phyloP scores from a whole-genome alignment of 92 coral and sea anemone genomes.

The Zoanthus gigantus region DNA sequence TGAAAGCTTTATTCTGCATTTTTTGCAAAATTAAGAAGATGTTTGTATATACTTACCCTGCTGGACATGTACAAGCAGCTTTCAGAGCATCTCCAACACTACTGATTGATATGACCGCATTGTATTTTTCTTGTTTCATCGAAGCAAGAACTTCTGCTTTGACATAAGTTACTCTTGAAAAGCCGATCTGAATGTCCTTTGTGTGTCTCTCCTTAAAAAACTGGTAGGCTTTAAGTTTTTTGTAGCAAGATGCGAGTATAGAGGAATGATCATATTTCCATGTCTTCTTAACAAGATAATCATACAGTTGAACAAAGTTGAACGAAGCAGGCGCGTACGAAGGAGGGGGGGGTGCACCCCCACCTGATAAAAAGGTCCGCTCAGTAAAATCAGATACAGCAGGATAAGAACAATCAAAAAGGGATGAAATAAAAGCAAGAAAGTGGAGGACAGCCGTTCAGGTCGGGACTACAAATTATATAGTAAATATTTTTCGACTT shows the following conservation, averaged over 20 bases:
- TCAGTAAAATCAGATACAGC: too few relatives aligned
- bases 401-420: too few relatives aligned
- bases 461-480: too few relatives aligned
- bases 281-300: conserved; percentile 57
- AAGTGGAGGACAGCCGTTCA: too few relatives aligned
- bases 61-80: conserved; percentile 73
- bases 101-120: background rate
- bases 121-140: conserved; percentile 58
- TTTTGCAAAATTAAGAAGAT: background rate
- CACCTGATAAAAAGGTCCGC: too few relatives aligned
- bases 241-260: background rate
- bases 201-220: background rate
- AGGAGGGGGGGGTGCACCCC: too few relatives aligned
- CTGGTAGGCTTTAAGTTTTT: background rate
- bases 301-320: conserved; percentile 64
- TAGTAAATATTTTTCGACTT: too few relatives aligned
- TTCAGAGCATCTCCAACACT: background rate
- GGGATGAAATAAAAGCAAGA: too few relatives aligned
- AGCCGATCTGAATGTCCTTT: background rate
- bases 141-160: conserved; percentile 66
- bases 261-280: conserved; percentile 45
- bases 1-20: background rate
- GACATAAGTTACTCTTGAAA: conserved; percentile 1
- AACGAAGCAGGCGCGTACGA: conserved; percentile 11
- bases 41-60: conserved; percentile 53